Base-by-base conservation (phyloP, 2,797 vertebrate species). In the Octomys mimax region DNA sequence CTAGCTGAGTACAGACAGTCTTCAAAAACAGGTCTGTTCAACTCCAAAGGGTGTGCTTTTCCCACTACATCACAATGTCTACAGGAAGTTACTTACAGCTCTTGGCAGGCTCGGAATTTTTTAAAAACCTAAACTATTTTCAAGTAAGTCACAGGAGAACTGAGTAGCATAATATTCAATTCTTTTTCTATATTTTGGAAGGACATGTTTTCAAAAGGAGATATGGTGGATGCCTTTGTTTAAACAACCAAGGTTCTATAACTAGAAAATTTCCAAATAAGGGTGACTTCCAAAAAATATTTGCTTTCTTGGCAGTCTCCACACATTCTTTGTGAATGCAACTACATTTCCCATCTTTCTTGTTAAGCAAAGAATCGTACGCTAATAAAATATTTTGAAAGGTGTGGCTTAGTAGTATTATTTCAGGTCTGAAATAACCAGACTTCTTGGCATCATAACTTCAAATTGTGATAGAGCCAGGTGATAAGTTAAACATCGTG, bases 181-280 rank as follows among this genome's bases (percentile, higher is more conserved):
- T 96, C 22, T 95, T 96, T 93, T 93, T 66, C 73, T 96, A 49
- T 92, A 91, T 89, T 97, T 98, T 96, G 54, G 71, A 95, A 95
- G 91, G 82, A 87, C 26, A 68, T 89, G 42, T 94, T 97, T 96
- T 95, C 68, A 95, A 92, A 95, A 96, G 73, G 57, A 93, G 64
- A 95, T 94, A 92, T 81, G 68, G 81, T 96, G 13, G 59, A 91
- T 94, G 49, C 80, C 92, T 97, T 97, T 97, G 80, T 97, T 97
- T 93, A 96, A 97, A 97, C 70, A 96, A 91, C 57, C 59, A 80
- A 61, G 64, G 79, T 92, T 90, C 88, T 97, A 49, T 92, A 84
- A 84, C 91, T 62, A 94, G 86, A 95, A 82, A 95, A 96, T 95
- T 97, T 97, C 94, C 97, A 97, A 97, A 97, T 97, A 96, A 97